Conservation (phyloP, 2,797 vertebrate genomes). For the Anomalospiza imberbis region DNA sequence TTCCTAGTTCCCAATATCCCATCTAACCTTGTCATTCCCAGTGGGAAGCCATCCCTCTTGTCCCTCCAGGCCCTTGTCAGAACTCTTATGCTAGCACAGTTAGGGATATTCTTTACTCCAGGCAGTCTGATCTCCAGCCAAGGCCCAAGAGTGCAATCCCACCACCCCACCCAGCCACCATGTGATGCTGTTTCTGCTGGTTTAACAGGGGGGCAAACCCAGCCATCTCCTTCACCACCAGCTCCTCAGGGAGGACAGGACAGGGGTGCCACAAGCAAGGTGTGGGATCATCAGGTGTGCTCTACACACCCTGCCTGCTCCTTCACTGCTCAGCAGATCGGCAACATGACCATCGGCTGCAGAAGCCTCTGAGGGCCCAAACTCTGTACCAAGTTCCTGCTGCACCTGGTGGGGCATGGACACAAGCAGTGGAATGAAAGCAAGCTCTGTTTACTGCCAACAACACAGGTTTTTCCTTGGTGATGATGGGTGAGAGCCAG, state of each 20-base stretch:
- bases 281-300: not conserved
- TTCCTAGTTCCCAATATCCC: not conserved
- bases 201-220: not conserved
- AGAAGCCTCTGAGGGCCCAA: not conserved
- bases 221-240: not conserved
- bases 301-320: not conserved
- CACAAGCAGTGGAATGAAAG: not conserved
- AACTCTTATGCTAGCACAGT: fast-evolving
- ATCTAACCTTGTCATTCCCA: not conserved
- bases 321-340: not conserved
- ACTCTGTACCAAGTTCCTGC: not conserved
- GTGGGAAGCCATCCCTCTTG: not conserved
- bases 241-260: not conserved
- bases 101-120: not conserved
- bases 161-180: not conserved
- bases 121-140: not conserved
- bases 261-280: not conserved
- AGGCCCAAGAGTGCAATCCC: not conserved
- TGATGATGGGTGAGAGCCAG: not conserved
- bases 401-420: not conserved
- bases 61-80: not conserved
- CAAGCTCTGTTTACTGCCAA: not conserved
- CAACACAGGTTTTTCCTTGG: not conserved
- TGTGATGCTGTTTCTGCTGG: not conserved
- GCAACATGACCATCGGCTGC: not conserved